phyloP scores from a whole-genome alignment of 2,113 vertebrate species.

The Todiramphus chloris region DNA sequence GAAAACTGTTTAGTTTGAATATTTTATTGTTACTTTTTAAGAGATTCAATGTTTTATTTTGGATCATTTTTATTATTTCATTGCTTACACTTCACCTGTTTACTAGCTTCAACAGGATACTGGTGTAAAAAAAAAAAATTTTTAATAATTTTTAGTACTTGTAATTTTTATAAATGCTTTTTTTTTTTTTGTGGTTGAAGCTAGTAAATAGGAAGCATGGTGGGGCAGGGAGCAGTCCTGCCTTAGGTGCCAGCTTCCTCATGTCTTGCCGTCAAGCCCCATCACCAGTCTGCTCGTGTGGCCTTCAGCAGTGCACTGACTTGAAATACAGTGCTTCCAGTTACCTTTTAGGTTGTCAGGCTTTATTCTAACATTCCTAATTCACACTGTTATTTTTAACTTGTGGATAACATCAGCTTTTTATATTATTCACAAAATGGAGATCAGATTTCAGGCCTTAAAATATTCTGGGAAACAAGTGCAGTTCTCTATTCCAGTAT shows the following conservation, averaged over 20 bases:
- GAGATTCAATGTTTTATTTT: not conserved
- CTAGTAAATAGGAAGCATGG: not conserved
- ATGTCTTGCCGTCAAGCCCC: fast-evolving
- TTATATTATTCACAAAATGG: not conserved
- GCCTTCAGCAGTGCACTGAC: not conserved
- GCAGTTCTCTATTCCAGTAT: fast-evolving
- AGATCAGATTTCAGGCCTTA: not conserved
- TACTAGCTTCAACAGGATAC: no score
- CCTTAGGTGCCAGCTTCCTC: not conserved
- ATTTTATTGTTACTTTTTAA: not conserved
- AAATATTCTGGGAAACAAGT: not conserved
- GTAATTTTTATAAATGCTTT: no score
- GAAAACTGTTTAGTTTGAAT: not conserved
- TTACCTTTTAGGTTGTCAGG: not conserved
- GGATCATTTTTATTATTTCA: not conserved
- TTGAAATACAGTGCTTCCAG: not conserved
- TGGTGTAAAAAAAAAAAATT: no score
- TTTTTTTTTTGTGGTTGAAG: not conserved
- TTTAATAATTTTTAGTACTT: no score
- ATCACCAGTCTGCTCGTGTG: not conserved
- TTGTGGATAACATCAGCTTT: not conserved
- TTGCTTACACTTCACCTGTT: no score
- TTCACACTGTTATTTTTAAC: not conserved
- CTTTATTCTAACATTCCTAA: not conserved
- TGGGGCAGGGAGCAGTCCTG: not conserved